Evolutionary conservation across 35 echinoderm and acorn worm species (phyloP), one percentile per base, ranked within the genome.

Genomic region (Apostichopus parvimensis): DNA sequence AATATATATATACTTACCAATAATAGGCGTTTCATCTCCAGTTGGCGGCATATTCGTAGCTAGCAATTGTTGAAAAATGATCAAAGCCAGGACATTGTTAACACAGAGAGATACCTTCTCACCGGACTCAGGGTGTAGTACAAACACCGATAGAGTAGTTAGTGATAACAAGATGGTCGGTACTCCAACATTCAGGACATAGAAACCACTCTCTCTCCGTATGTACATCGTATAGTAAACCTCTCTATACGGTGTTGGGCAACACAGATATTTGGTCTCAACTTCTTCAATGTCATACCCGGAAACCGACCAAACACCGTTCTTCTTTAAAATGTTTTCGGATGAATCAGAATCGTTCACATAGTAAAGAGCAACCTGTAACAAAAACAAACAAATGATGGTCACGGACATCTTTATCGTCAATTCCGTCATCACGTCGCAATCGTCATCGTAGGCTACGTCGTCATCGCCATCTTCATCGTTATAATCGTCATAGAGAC

Each of bases 71-170:
- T 93, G 81, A 52, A 93, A 93, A 23, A 93, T 71, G 21, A 93
- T 75, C 64, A 93, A 56, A 17, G 92, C 64, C 55, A 93, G 82
- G 10, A 93, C 26, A 14, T 86, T 93, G 9, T 80, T 93, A 24
- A 93, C 73, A 14, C 92, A 53, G 12, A 93, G 83, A 2, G 92
- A 93, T 25, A 93, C 77, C 68, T 93, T 93, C 26, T 93, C 92
- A 76, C 92, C 92, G 14, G 81, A 87, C 92, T 93, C 92, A 5
- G 82, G 80, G 6, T 82, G 92, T 6, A 93, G 21, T 17, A 77
- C n/a, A 78, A 91, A 91, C 9, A 77, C 89, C 26, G 75, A 53
- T 53, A 91, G 20, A 9, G 68, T 91, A 14, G 75, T 57, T 21
- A 91, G 22, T 15, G 73, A 91, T 6, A 91, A 73, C n/a, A 91